Percentiles rank a stretch among this genome's conserved stretches.
Evolutionary conservation across 2,113 vertebrate species (phyloP).

Genomic region (Leucopsar rothschildi): DNA sequence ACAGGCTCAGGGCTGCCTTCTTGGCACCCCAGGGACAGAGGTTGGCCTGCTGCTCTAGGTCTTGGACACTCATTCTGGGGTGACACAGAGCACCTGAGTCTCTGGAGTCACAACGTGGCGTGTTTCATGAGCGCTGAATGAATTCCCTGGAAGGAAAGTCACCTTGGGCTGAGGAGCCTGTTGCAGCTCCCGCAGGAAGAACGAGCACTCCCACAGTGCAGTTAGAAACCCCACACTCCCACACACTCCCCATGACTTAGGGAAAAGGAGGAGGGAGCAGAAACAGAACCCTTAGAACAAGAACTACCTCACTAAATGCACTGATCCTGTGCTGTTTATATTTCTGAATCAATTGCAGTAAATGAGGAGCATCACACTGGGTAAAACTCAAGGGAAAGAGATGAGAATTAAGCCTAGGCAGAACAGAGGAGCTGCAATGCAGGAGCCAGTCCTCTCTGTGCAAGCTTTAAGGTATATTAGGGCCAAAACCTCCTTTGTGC

Average conservation of each 20-base stretch:
- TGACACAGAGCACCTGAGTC: background rate
- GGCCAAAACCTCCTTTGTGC: background rate
- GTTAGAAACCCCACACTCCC: background rate
- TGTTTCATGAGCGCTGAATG: background rate
- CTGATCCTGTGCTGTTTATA: background rate
- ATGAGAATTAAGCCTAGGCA: background rate
- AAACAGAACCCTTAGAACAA: background rate
- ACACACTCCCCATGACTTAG: background rate
- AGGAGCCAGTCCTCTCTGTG: background rate
- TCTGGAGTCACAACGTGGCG: background rate
- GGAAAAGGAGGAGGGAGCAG: background rate
- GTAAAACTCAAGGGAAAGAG: background rate
- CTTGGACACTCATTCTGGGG: background rate
- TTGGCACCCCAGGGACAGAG: rapidly evolving
- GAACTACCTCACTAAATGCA: background rate
- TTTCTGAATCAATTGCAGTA: background rate
- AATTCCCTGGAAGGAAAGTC: background rate
- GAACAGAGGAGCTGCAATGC: background rate
- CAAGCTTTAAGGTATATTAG: background rate
- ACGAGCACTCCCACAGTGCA: background rate
- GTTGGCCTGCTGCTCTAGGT: background rate
- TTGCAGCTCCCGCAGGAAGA: background rate
- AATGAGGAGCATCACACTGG: background rate
- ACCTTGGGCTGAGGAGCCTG: background rate
- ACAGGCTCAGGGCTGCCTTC: background rate